Percentiles rank a stretch among this genome's conserved stretches.
Evolutionary conservation across 2,888 invertebrate species (phyloP).

Genomic region (Tipula lateralis): DNA sequence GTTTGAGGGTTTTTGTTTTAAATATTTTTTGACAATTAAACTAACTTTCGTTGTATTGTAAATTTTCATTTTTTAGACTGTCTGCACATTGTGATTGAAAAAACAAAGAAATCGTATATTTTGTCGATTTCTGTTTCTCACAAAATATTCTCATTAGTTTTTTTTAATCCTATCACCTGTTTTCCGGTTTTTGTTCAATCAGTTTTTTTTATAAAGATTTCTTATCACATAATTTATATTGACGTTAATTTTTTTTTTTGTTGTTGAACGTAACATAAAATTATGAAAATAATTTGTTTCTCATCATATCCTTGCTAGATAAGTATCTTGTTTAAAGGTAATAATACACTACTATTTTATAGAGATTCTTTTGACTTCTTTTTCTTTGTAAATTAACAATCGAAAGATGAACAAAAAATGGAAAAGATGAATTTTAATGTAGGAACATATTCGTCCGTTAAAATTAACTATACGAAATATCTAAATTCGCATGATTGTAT

Average conservation of each 20-base stretch:
- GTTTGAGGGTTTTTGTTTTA: neutral
- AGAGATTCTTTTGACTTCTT: neutral
- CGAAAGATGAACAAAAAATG: neutral
- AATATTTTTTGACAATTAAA: neutral
- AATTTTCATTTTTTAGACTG: neutral
- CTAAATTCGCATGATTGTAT: too few species aligned
- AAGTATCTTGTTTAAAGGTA: neutral
- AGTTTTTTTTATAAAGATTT: neutral
- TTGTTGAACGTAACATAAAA: neutral
- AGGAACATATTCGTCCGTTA: neutral
- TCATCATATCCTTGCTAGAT: constrained; percentile 12
- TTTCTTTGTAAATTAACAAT: neutral
- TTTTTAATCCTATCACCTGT: neutral
- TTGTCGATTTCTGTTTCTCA: neutral
- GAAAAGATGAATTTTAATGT: neutral
- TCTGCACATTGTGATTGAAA: neutral
- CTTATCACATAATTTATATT: constrained; percentile 4
- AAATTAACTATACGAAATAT: too few species aligned
- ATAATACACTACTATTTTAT: constrained; percentile 24
- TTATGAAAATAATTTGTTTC: neutral
- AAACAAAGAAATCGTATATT: neutral
- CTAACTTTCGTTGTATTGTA: neutral
- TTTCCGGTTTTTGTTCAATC: constrained; percentile 11
- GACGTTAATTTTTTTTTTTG: neutral
- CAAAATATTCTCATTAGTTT: neutral